Conservation (phyloP, 2,888 invertebrate genomes). For the Chesias legatella region DNA sequence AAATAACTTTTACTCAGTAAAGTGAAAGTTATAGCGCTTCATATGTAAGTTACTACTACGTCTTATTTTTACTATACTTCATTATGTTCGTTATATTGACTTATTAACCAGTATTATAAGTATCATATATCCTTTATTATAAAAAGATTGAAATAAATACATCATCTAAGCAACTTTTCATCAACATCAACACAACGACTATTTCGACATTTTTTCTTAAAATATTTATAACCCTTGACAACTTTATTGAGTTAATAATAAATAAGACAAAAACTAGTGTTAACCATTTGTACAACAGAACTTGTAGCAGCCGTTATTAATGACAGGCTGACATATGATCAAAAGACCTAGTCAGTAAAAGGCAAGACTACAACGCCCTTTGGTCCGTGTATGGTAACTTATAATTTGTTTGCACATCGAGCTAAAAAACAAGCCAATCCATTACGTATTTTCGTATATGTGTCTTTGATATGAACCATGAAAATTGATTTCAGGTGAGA, state of each 20-base stretch:
- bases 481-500: no score
- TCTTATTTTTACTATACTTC: neutral
- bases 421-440: constrained; percentile 39
- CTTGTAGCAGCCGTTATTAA: constrained; percentile 55
- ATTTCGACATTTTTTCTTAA: constrained; percentile 5
- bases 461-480: no score
- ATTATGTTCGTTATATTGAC: no score
- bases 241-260: constrained; percentile 31
- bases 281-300: constrained; percentile 48
- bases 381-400: constrained; percentile 57
- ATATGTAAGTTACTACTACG: neutral
- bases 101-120: no score
- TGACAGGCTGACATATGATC: constrained; percentile 40
- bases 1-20: constrained; percentile 6
- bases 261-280: constrained; percentile 46
- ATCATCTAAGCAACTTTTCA: no score
- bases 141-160: no score
- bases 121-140: no score
- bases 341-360: constrained; percentile 53
- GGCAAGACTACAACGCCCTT: constrained; percentile 47
- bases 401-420: constrained; percentile 67
- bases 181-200: no score
- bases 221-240: constrained; percentile 22
- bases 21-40: constrained; percentile 4
- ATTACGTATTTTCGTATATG: no score